Percentiles rank a stretch among this genome's conserved stretches.
Conservation (phyloP, 2,797 vertebrate genomes). For the Eupleurogrammus muticus region DNA sequence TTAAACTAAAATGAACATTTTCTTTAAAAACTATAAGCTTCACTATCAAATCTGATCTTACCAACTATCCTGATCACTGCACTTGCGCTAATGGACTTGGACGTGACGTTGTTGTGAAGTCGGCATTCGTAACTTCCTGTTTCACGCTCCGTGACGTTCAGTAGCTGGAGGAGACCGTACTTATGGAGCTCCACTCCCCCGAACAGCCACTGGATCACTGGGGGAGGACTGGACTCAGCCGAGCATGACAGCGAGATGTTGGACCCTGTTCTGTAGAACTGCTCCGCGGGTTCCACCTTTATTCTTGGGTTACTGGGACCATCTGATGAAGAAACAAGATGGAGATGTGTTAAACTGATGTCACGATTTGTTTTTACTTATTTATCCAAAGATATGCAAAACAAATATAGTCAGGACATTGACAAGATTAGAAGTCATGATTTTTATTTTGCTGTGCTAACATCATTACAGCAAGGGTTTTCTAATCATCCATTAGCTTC, state of each 20-base stretch:
- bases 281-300: constrained; percentile 28
- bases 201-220: constrained; percentile 68
- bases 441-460: too few relatives aligned
- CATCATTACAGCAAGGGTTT: too few relatives aligned
- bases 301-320: constrained; percentile 73
- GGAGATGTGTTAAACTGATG: constrained; percentile 6
- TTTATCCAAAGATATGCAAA: too few relatives aligned
- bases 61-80: constrained; percentile 65
- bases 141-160: constrained; percentile 25
- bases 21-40: too few relatives aligned
- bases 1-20: not conserved
- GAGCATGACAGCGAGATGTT: constrained; percentile 74
- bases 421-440: too few relatives aligned
- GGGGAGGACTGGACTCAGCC: constrained; percentile 69
- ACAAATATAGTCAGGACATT: too few relatives aligned
- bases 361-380: not conserved
- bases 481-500: too few relatives aligned
- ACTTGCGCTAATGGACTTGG: constrained; percentile 44
- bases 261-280: constrained; percentile 63
- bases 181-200: constrained; percentile 41
- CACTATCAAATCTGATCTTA: constrained; percentile 53
- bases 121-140: constrained; percentile 75
- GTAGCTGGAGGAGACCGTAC: constrained; percentile 37
- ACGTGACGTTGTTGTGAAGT: constrained; percentile 72
- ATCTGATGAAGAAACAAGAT: constrained; percentile 60